Percentiles rank a stretch among this genome's conserved stretches.
Evolutionary conservation across 2,797 vertebrate genomes (phyloP).

Genomic region (Rhabdophis nuchalis): DNA sequence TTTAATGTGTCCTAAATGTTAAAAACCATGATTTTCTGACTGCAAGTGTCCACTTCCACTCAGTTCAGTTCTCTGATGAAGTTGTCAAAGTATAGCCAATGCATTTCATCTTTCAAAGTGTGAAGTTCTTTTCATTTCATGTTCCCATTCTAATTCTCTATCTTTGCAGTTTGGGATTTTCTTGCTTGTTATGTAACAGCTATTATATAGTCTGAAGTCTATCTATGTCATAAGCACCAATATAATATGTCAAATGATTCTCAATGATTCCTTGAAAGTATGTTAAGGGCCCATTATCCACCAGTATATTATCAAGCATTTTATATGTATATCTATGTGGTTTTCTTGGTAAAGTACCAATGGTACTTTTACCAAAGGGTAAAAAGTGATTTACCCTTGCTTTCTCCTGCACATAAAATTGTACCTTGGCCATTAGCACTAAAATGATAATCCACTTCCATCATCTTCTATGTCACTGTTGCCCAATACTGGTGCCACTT

Average conservation of each 20-base stretch:
- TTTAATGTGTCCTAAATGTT: neutral
- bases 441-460: neutral
- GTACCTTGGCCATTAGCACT: neutral
- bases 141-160: neutral
- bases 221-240: neutral
- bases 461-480: neutral
- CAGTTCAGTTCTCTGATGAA: neutral
- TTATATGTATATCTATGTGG: neutral
- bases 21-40: neutral
- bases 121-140: neutral
- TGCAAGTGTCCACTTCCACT: neutral
- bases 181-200: neutral
- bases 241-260: neutral
- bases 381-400: neutral
- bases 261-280: neutral
- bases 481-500: neutral
- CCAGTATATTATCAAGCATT: neutral
- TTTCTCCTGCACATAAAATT: neutral
- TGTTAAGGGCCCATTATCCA: neutral
- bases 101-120: neutral
- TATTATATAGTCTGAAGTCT: neutral
- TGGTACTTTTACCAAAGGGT: too few species aligned
- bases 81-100: neutral
- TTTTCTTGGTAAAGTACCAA: neutral
- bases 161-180: neutral